Evolutionary conservation across 2,797 vertebrate genomes (phyloP).

Genomic region (Tarsius wallacei): DNA sequence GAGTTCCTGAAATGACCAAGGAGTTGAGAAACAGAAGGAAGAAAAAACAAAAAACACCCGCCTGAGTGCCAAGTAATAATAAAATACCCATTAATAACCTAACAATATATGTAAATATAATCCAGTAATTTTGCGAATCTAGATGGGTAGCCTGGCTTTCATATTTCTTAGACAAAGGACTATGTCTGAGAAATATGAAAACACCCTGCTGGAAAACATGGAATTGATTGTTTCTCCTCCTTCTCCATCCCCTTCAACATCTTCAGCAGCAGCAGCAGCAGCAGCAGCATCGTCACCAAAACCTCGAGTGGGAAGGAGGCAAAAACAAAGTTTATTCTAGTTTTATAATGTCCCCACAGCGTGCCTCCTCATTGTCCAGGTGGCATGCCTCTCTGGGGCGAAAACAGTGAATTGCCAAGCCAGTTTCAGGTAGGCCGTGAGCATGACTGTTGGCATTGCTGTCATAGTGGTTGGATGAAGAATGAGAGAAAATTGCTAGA

Average conservation of each 20-base stretch:
- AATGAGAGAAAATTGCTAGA: background rate
- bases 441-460: background rate
- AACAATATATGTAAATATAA: background rate
- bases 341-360: background rate
- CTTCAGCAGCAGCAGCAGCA: background rate
- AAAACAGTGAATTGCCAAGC: background rate
- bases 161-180: background rate
- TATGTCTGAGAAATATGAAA: background rate
- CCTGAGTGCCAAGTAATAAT: slow-evolving; percentile 4
- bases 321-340: background rate
- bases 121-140: background rate
- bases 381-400: too few species aligned
- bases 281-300: background rate
- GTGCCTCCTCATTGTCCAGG: too few species aligned
- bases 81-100: background rate
- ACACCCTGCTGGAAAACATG: background rate
- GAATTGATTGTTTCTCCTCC: background rate
- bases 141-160: background rate
- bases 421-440: too few species aligned
- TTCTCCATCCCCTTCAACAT: rapidly evolving
- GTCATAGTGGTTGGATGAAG: background rate
- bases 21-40: background rate
- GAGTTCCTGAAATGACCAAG: slow-evolving; percentile 1
- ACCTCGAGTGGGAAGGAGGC: background rate
- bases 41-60: background rate